Evolutionary conservation across 2,888 invertebrate species (phyloP), one percentile per base, ranked within the genome.

Genomic region (Cheilosia pagana): DNA sequence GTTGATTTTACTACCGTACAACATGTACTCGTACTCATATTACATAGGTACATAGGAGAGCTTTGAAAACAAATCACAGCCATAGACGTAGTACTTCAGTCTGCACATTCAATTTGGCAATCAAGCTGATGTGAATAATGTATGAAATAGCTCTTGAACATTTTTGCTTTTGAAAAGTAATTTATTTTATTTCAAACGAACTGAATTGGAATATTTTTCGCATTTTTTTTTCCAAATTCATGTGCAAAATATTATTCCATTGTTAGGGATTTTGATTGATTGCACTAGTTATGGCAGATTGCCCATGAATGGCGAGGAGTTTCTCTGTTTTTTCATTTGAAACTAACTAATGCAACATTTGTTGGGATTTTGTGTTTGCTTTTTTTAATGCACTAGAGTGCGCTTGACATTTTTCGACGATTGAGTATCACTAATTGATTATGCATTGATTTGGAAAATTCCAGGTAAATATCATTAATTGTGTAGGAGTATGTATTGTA

Each of bases 211-310:
- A 31, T 45, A 45, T 50, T 57, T 59, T 23, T 1, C 41, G 12
- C 16, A 23, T 16, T 14, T 48, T 12, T n/a, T n/a, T n/a, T n/a
- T n/a, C n/a, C 12, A 31, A 31, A 45, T 21, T 1, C 1, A 63
- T 2, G n/a, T 16, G 45, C 8, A 8, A 45, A 45, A 57, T 16
- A 59, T 59, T 60, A 41, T 71, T 60, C 52, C 39, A 60, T 71
- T 71, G 60, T 71, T 71, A 41, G 60, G n/a, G 50, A 71, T 41
- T 60, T 52, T 60, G 60, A 60, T 71, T 71, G 60, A 71, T 71
- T 71, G 71, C 50, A 60, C 71, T 60, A 35, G 59, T 35, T 35
- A 50, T 12, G 50, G 28, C 41, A 50, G 41, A 59, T 31, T 52
- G 1, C 68, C 19, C 23, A 19, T 59, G 50, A 59, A 43, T 59